Base-by-base conservation (phyloP, 2,113 vertebrate genomes). In the Nycticryphes semicollaris region DNA sequence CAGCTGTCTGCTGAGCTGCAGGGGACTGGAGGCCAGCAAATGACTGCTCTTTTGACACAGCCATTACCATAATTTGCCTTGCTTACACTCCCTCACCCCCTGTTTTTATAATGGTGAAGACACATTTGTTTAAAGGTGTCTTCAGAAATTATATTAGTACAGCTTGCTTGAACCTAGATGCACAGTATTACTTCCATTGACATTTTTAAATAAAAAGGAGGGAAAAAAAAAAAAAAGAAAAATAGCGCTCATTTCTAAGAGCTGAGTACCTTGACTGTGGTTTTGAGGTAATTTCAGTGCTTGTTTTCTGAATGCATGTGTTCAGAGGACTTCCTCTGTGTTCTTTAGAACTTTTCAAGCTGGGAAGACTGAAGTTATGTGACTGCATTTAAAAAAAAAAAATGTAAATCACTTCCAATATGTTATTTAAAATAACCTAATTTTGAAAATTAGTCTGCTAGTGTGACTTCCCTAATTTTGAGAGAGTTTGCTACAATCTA, bases 41-140 rank as follows among this genome's bases (percentile, higher is more conserved):
- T 86, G 10, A 22, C 45, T 25, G 33, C 11, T 69, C 8, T 90
- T 69, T 84, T n/a, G 60, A 28, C 8, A 27, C 17, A 54, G 30
- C 33, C 8, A 11, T 27, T 53, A 30, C 24, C 8, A 4, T 79
- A 53, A 7, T 39, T 73, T 83, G 39, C 35, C 11, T 78, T n/a
- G 27, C 33, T 60, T 88, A 39, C n/a, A n/a, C n/a, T n/a, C n/a
- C n/a, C n/a, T n/a, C 0, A 18, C 3, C 3, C 14, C 6, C 13
- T n/a, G 9, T 84, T 78, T 69, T 85, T 60, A 14, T 45, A 53
- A 43, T n/a, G 13, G 7, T 21, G 30, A 51, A 75, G 66, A 66
- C 10, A 39, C 6, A 20, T 24, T 48, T 76, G 6, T 83, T 87
- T 48, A 45, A 85, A 60, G 39, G 30, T 45, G 5, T 35, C 20